Conservation (phyloP, 2,113 vertebrate genomes). For the Melanerpes aurifrons region DNA sequence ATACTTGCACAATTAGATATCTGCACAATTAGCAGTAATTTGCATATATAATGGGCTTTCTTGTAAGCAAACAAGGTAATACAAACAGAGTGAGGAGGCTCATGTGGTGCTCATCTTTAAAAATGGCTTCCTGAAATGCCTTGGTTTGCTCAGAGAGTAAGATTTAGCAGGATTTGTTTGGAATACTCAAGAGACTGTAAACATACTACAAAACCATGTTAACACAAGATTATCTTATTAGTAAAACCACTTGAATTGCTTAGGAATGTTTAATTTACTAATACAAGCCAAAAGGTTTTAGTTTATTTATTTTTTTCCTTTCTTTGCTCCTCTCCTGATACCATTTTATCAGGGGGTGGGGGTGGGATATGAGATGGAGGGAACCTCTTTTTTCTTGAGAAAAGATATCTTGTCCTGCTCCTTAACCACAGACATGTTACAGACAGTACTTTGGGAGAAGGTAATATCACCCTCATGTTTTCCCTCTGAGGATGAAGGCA, state of each 20-base stretch:
- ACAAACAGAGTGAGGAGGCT: background rate
- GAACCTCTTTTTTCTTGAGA: background rate
- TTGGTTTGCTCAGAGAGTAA: slow-evolving; percentile 13
- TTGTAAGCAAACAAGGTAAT: background rate
- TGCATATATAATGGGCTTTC: background rate
- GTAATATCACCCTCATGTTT: slow-evolving; percentile 49
- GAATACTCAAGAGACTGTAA: slow-evolving; percentile 54
- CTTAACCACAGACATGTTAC: slow-evolving; percentile 54
- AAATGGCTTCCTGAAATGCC: slow-evolving; percentile 9
- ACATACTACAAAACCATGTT: slow-evolving; percentile 47
- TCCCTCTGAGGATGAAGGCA: slow-evolving; percentile 67
- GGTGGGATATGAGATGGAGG: background rate
- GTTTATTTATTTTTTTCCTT: background rate
- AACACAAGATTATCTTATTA: slow-evolving; percentile 52
- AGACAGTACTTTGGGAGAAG: slow-evolving; percentile 44
- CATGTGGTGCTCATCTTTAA: background rate
- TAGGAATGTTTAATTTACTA: slow-evolving; percentile 52
- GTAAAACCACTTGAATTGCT: slow-evolving; percentile 55
- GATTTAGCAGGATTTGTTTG: slow-evolving; percentile 47
- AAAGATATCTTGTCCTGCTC: slow-evolving; percentile 33
- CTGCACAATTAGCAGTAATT: background rate
- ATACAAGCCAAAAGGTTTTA: background rate
- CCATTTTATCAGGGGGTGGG: background rate
- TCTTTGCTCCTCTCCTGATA: background rate
- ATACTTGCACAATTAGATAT: background rate